Percentiles rank a stretch among this genome's conserved stretches.
Evolutionary conservation across 1,140 invertebrate genomes (phyloP).

Genomic region (Centruroides sculpturatus): DNA sequence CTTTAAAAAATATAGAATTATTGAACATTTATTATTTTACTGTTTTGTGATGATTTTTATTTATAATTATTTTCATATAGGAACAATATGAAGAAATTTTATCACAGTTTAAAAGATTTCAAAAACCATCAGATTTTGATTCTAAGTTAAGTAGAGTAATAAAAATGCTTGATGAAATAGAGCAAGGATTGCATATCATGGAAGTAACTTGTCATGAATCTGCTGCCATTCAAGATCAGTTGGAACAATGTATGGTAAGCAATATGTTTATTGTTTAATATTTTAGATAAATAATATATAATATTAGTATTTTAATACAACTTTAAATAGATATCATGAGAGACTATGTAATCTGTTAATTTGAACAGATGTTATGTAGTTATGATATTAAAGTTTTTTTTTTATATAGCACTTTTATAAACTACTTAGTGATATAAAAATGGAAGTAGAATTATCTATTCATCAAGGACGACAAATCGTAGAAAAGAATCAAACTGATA

Average conservation of each 20-base stretch:
- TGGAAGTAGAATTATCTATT: slow-evolving; percentile 78
- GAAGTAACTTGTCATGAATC: slow-evolving; percentile 60
- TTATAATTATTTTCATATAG: slow-evolving; percentile 18
- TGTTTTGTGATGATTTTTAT: too few species aligned
- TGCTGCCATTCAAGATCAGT: slow-evolving; percentile 57
- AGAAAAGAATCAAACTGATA: slow-evolving; percentile 49
- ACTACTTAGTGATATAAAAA: slow-evolving; percentile 70
- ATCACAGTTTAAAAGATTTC: slow-evolving; percentile 47
- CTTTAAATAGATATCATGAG: not conserved
- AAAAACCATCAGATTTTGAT: slow-evolving; percentile 44
- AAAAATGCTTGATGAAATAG: slow-evolving; percentile 52
- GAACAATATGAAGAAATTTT: slow-evolving; percentile 42
- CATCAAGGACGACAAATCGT: slow-evolving; percentile 67
- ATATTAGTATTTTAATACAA: not conserved
- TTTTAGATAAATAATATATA: too few species aligned
- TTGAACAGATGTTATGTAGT: not conserved
- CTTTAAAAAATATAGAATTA: too few species aligned
- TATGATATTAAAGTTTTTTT: not conserved
- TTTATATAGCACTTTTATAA: slow-evolving; percentile 60
- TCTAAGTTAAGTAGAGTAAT: slow-evolving; percentile 48
- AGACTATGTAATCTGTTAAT: not conserved
- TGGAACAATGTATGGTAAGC: slow-evolving; percentile 64
- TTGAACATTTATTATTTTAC: too few species aligned
- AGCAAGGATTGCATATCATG: slow-evolving; percentile 54
- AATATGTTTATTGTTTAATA: not conserved